A percentile compares a stretch with the other conserved stretches of the same genome.
These are phyloP conservation scores for Phycodurus eques DNA, from an alignment of 2,113 vertebrate genomes.

Conservation along the genomic window DNA sequence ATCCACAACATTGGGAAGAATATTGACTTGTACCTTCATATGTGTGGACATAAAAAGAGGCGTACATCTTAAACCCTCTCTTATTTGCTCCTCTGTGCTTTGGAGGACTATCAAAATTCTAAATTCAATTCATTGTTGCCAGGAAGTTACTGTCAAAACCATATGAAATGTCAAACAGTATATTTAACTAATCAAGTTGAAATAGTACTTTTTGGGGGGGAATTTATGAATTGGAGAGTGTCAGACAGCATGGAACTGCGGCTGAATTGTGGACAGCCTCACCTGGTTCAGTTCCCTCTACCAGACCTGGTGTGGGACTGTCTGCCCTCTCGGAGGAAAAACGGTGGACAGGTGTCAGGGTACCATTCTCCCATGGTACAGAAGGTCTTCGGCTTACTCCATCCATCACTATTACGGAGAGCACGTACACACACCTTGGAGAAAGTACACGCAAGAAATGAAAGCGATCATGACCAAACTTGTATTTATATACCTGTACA, in stretches of 20 bases:
- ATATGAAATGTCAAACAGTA: too few species aligned
- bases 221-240: neutral
- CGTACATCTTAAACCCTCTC: too few species aligned
- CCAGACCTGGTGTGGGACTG: constrained; percentile 88
- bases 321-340: constrained; percentile 80
- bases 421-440: constrained; percentile 33
- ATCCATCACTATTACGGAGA: constrained; percentile 74
- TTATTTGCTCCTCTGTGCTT: too few species aligned
- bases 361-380: constrained; percentile 75
- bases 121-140: too few species aligned
- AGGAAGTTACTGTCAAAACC: too few species aligned
- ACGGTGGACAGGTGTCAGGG: constrained; percentile 72
- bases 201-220: neutral
- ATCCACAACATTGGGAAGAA: too few species aligned
- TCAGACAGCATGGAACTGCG: neutral
- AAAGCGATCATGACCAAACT: neutral
- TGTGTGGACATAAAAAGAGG: too few species aligned
- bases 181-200: neutral
- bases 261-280: constrained; percentile 15
- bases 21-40: too few species aligned
- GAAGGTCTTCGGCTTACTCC: constrained; percentile 76
- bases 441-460: neutral
- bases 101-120: too few species aligned
- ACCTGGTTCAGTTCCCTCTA: constrained; percentile 94
- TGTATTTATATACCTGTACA: too few species aligned